Evolutionary conservation across 2,113 vertebrate species (phyloP).

Genomic region (Dendropsophus ebraccatus): DNA sequence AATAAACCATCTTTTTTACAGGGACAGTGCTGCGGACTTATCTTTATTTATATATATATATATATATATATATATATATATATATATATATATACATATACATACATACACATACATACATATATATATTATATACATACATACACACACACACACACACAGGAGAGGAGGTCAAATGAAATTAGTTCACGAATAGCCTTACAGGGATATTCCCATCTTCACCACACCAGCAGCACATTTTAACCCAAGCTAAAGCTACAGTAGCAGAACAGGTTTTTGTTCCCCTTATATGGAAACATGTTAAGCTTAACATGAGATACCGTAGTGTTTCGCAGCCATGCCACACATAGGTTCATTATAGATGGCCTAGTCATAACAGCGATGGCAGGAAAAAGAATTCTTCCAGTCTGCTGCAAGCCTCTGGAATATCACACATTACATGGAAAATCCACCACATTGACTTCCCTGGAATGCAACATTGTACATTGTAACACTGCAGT

Average conservation of each 20-base stretch:
- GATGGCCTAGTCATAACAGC: background rate
- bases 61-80: no score
- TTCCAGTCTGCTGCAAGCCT: background rate
- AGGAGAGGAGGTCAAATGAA: background rate
- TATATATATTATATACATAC: no score
- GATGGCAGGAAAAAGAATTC: background rate
- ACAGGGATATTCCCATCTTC: no score
- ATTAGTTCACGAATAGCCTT: background rate
- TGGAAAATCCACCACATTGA: constrained; percentile 5
- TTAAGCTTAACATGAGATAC: background rate
- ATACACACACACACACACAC: no score
- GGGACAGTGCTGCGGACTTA: no score
- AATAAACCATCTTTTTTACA: no score
- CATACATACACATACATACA: no score
- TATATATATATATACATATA: no score
- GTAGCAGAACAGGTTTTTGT: background rate
- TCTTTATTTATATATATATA: no score
- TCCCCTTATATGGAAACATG: background rate
- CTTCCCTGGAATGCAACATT: background rate
- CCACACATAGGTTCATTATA: background rate
- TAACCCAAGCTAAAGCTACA: background rate
- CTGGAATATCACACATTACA: constrained; percentile 13
- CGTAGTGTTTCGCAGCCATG: background rate
- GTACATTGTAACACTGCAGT: background rate
- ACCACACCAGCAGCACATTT: background rate